Conservation (phyloP, 2,888 invertebrate genomes). For the Esperia sulphurella region DNA sequence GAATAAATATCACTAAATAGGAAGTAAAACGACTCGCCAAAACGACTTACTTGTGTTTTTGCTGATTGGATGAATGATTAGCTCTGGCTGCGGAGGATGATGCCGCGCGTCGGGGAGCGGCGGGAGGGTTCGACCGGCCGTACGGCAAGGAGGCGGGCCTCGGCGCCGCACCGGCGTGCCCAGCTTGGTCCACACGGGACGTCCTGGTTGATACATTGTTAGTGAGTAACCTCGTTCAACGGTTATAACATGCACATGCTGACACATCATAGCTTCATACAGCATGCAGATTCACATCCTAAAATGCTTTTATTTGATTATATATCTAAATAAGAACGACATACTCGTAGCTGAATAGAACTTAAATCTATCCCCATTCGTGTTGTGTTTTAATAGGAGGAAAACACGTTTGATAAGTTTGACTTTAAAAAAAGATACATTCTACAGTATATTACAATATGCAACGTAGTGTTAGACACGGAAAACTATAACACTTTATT, state of each 20-base stretch:
- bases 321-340: neutral
- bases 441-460: no score
- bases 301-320: neutral
- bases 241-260: neutral
- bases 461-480: no score
- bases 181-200: conserved; percentile 81
- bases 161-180: conserved; percentile 58
- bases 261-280: neutral
- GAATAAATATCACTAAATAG: no score
- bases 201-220: conserved; percentile 50
- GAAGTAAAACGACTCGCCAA: no score
- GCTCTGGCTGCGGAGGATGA: conserved; percentile 82
- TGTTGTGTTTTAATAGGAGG: no score
- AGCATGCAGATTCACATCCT: neutral
- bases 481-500: no score
- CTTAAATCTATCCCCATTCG: no score
- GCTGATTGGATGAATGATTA: conserved; percentile 52
- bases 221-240: no score
- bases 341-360: no score
- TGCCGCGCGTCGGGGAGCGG: conserved; percentile 81
- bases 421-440: no score
- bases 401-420: no score
- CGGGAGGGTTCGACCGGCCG: conserved; percentile 70
- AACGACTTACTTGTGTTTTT: conserved; percentile 53
- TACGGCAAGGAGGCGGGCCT: conserved; percentile 86